phyloP scores from a whole-genome alignment of 2,888 invertebrate species.

The Rapana venosa region DNA sequence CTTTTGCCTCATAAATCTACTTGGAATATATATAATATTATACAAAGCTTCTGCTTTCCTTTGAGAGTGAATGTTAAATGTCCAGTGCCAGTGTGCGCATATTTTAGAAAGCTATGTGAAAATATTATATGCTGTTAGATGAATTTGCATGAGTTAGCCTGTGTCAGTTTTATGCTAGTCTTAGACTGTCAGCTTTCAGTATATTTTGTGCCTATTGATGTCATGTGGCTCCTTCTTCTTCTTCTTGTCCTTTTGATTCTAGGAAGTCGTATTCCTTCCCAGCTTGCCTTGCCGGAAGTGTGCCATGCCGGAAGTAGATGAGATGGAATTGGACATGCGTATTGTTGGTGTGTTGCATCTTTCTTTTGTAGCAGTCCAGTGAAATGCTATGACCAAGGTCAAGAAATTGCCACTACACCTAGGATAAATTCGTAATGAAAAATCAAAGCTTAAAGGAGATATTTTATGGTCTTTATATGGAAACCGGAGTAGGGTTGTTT shows the following conservation, averaged over 20 bases:
- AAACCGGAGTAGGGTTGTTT: not conserved
- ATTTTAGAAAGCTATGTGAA: not conserved
- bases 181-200: not conserved
- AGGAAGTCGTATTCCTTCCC: conserved; percentile 27
- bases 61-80: not conserved
- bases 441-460: too few species aligned
- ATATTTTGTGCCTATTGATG: conserved; percentile 12
- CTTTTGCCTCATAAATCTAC: too few species aligned
- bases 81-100: not conserved
- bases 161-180: not conserved
- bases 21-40: too few species aligned
- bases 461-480: too few species aligned
- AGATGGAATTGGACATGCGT: conserved; percentile 46
- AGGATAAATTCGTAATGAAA: not conserved
- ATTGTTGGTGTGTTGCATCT: conserved; percentile 47
- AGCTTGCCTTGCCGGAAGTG: conserved; percentile 14
- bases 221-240: not conserved
- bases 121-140: not conserved
- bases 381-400: conserved; percentile 22
- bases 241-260: not conserved
- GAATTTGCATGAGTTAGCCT: not conserved
- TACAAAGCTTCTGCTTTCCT: not conserved
- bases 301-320: conserved; percentile 35
- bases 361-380: conserved; percentile 35
- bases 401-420: conserved; percentile 35